phyloP scores from a whole-genome alignment of 2,888 invertebrate species.

The Antheraea yamamai region DNA sequence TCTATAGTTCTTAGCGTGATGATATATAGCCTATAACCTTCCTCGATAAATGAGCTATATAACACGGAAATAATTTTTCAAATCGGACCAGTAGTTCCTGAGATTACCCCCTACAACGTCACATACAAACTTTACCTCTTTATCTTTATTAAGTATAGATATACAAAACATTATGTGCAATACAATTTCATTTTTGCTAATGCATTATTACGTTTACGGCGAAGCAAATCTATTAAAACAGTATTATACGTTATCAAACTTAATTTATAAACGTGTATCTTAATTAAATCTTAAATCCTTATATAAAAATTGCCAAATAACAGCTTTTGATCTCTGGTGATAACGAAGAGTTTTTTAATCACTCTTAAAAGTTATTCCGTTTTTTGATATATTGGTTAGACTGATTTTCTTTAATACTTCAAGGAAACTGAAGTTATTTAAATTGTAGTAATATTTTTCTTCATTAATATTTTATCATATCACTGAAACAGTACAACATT shows the following conservation, averaged over 20 bases:
- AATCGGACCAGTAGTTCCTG: too few species aligned
- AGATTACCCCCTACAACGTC: too few species aligned
- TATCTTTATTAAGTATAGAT: too few species aligned
- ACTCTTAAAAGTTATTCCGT: neutral
- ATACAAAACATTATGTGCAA: too few species aligned
- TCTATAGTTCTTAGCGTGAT: too few species aligned
- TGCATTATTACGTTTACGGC: neutral
- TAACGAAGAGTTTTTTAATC: neutral
- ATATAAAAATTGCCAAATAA: neutral
- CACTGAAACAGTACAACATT: constrained; percentile 26
- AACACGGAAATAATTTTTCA: too few species aligned
- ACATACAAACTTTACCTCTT: too few species aligned
- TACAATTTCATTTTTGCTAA: neutral
- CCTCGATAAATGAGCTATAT: too few species aligned
- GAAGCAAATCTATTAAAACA: neutral
- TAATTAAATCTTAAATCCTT: neutral
- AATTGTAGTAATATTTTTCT: neutral
- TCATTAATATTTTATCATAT: constrained; percentile 14
- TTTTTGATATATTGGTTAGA: neutral
- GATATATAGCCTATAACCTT: too few species aligned
- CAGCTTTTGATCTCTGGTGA: neutral
- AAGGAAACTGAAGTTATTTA: neutral
- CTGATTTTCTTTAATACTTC: neutral
- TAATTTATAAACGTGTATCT: neutral
- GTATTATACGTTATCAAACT: neutral